Conservation (phyloP, 2,113 vertebrate species). For the Rhombomys opimus region DNA sequence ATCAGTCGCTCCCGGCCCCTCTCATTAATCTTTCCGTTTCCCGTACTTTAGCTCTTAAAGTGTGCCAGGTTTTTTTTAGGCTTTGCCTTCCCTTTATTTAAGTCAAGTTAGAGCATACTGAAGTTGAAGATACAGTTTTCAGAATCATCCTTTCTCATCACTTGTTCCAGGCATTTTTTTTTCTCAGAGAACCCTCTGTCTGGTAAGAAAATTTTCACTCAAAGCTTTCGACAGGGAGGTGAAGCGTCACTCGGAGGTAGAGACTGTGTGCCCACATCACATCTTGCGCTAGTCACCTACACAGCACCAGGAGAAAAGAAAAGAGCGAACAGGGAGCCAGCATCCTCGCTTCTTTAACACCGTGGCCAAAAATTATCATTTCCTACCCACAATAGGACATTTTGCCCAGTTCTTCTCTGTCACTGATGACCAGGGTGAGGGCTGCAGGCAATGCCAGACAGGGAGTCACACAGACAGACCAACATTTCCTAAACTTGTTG, state of each 20-base stretch:
- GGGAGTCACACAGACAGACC: not conserved
- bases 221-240: not conserved
- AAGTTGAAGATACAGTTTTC: constrained; percentile 36
- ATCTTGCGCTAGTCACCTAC: not conserved
- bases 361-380: not conserved
- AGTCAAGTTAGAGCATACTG: constrained; percentile 3
- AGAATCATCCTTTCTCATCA: not conserved
- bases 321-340: not conserved
- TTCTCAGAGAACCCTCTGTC: not conserved
- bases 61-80: not conserved
- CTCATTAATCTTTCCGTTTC: constrained; percentile 57
- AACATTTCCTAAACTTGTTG: not conserved
- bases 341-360: not conserved
- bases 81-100: constrained; percentile 21
- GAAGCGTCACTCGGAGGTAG: not conserved
- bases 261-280: not conserved
- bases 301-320: not conserved
- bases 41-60: not conserved
- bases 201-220: constrained; percentile 12
- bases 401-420: not conserved
- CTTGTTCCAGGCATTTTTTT: not conserved
- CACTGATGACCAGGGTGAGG: not conserved
- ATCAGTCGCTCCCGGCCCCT: not conserved
- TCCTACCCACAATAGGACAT: not conserved
- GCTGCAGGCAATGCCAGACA: not conserved